These are phyloP conservation scores for Echinarachnius parma DNA, from an alignment of 53 echinoderm and acorn worm species.

Conservation along the genomic window DNA sequence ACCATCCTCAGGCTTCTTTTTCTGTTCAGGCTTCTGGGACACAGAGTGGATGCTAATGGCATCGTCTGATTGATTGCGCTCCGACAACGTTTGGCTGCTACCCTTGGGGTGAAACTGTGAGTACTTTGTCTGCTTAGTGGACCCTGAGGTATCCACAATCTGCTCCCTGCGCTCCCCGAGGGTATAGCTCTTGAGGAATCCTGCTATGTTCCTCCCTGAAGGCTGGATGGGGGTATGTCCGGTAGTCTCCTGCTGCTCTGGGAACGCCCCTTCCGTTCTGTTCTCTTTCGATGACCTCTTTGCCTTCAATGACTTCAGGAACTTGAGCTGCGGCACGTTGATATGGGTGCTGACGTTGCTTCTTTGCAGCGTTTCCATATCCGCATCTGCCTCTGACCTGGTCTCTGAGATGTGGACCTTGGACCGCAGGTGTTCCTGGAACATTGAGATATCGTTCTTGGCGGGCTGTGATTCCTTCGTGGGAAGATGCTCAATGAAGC, in stretches of 20 bases:
- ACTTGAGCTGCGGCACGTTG: constrained; percentile 27
- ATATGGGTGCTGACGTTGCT: constrained; percentile 1
- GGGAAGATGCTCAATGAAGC: constrained; percentile 14
- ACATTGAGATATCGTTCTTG: neutral
- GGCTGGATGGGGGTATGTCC: constrained; percentile 21
- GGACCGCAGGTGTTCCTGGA: constrained; percentile 20
- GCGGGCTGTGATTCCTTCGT: neutral
- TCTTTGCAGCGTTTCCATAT: constrained; percentile 1
- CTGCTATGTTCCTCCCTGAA: constrained; percentile 26
- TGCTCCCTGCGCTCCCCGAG: constrained; percentile 43
- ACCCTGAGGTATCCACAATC: constrained; percentile 36
- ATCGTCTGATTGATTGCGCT: neutral
- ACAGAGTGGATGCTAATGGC: neutral
- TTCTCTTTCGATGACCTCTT: constrained; percentile 30
- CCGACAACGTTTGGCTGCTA: neutral
- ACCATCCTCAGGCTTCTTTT: constrained; percentile 14
- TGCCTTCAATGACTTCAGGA: constrained; percentile 27
- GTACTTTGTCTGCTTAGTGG: constrained; percentile 32
- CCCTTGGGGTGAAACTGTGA: constrained; percentile 23
- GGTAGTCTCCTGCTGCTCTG: neutral
- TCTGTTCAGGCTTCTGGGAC: constrained; percentile 4
- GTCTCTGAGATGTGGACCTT: constrained; percentile 28
- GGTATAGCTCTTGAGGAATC: constrained; percentile 43
- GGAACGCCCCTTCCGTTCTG: neutral
- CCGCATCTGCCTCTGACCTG: constrained; percentile 21